A percentile compares a stretch with the other conserved stretches of the same genome.
Conservation (phyloP, 1,140 invertebrate species). For the Trichogramma pretiosum region DNA sequence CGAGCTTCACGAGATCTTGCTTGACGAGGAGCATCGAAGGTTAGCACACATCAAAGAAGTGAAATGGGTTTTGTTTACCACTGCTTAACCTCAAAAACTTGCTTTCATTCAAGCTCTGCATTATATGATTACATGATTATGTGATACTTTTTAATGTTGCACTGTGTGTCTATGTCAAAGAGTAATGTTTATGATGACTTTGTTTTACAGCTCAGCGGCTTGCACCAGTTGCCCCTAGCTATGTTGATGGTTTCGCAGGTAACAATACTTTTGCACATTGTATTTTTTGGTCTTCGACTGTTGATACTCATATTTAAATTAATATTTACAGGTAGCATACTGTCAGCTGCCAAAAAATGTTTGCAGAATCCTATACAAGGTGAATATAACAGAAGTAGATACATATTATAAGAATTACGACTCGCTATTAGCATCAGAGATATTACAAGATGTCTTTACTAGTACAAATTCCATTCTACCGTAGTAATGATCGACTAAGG, state of each 20-base stretch:
- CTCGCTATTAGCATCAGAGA: no score
- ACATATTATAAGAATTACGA: neutral
- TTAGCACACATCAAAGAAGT: slow-evolving; percentile 15
- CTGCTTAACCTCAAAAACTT: slow-evolving; percentile 6
- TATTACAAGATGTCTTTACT: no score
- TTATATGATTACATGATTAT: no score
- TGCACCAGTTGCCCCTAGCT: no score
- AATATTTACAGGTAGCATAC: slow-evolving; percentile 17
- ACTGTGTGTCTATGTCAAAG: neutral
- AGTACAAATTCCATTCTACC: no score
- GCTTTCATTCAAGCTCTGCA: neutral
- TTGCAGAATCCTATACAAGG: slow-evolving; percentile 24
- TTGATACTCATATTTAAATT: neutral
- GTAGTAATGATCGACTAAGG: no score
- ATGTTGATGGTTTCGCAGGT: no score
- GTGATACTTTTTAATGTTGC: neutral
- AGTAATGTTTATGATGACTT: neutral
- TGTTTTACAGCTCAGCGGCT: no score
- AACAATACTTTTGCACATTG: no score
- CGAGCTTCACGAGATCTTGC: slow-evolving; percentile 19
- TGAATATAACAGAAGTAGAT: slow-evolving; percentile 14
- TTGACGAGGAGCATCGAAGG: slow-evolving; percentile 22
- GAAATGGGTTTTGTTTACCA: neutral
- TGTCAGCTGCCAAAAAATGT: slow-evolving; percentile 15
- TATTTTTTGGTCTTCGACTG: neutral